Evolutionary conservation across 2,113 vertebrate genomes (phyloP).

Genomic region (Plectropomus leopardus): DNA sequence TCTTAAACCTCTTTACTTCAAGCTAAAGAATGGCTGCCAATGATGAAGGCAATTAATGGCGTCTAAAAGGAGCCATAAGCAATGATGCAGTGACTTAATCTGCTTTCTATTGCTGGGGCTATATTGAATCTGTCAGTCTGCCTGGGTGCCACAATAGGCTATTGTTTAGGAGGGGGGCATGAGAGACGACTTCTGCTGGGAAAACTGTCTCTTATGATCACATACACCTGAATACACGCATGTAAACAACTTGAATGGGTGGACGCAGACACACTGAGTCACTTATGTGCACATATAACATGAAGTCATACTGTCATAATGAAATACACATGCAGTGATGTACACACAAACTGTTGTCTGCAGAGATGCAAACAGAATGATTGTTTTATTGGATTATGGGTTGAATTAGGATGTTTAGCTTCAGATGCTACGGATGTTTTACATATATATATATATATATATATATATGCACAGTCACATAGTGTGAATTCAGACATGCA

Average conservation of each 20-base stretch:
- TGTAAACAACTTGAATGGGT: background rate
- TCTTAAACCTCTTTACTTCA: constrained; percentile 57
- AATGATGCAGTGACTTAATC: constrained; percentile 76
- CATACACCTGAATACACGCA: constrained; percentile 39
- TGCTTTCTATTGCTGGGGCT: constrained; percentile 56
- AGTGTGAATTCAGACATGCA: constrained; percentile 10
- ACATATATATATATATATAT: too few species aligned
- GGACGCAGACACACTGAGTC: background rate
- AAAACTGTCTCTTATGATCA: constrained; percentile 39
- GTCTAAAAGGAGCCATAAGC: constrained; percentile 64
- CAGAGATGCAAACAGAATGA: background rate
- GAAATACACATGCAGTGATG: background rate
- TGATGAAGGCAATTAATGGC: constrained; percentile 76
- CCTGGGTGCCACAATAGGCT: constrained; percentile 60
- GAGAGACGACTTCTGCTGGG: constrained; percentile 58
- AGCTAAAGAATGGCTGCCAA: constrained; percentile 61
- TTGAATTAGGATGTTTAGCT: background rate
- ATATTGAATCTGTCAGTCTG: constrained; percentile 74
- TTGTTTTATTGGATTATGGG: background rate
- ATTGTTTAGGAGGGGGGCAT: constrained; percentile 64
- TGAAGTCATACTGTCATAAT: background rate
- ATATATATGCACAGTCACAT: background rate
- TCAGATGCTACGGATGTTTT: too few species aligned
- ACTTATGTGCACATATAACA: background rate
- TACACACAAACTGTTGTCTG: background rate